A percentile compares a stretch with the other conserved stretches of the same genome.
Evolutionary conservation across 2,797 vertebrate genomes (phyloP).

Genomic region (Huso huso): DNA sequence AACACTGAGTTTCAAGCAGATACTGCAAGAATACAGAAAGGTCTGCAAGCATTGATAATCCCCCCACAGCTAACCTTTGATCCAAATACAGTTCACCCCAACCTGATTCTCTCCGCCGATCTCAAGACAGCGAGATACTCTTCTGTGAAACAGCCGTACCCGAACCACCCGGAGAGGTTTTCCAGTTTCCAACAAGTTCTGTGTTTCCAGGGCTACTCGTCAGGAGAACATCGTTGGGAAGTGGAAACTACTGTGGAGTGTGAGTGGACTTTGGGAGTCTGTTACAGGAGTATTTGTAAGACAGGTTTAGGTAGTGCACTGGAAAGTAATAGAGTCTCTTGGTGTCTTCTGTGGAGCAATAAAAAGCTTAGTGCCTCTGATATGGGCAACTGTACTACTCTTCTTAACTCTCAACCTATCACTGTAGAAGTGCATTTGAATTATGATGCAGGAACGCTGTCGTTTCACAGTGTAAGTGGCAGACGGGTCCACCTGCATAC

Average conservation of each 20-base stretch:
- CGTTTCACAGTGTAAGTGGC: constrained; percentile 42
- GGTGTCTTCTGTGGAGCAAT: not conserved
- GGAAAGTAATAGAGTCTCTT: not conserved
- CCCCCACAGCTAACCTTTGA: constrained; percentile 55
- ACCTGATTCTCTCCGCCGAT: constrained; percentile 47
- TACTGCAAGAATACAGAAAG: constrained; percentile 32
- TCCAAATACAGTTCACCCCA: constrained; percentile 38
- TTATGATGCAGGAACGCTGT: no score
- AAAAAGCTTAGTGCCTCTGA: not conserved
- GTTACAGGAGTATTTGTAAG: constrained; percentile 44
- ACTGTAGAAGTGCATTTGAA: not conserved
- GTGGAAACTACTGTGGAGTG: constrained; percentile 45
- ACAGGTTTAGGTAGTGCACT: not conserved
- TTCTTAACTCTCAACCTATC: not conserved
- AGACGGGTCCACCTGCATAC: constrained; percentile 52
- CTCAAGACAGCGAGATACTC: constrained; percentile 46
- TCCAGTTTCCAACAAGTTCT: constrained; percentile 42
- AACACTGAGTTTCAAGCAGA: no score
- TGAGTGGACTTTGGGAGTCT: constrained; percentile 55
- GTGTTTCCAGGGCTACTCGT: constrained; percentile 48
- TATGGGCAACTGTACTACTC: not conserved
- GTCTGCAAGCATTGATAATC: constrained; percentile 44
- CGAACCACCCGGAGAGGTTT: constrained; percentile 49
- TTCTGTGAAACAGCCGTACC: constrained; percentile 31
- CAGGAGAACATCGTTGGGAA: constrained; percentile 49